These are phyloP conservation scores for Procavia capensis DNA, from an alignment of 2,113 vertebrate species.

Conservation along the genomic window DNA sequence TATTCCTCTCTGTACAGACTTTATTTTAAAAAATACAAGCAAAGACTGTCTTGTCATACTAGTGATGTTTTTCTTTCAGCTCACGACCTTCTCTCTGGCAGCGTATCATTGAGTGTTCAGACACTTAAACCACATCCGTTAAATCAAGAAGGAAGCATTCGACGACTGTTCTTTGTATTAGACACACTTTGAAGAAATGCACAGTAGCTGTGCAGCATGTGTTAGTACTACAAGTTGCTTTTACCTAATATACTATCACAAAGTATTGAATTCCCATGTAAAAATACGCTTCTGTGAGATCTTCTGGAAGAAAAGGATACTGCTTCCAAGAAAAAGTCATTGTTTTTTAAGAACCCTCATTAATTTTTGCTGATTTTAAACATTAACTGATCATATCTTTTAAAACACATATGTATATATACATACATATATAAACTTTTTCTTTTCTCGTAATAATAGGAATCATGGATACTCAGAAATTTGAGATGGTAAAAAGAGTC, in stretches of 20 bases:
- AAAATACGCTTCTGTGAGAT: constrained; percentile 14
- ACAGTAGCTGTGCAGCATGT: neutral
- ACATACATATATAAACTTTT: neutral
- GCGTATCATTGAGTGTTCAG: constrained; percentile 16
- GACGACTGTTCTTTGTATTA: constrained; percentile 53
- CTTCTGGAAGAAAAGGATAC: constrained; percentile 20
- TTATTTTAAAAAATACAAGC: neutral
- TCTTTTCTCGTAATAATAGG: neutral
- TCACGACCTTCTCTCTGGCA: constrained; percentile 56
- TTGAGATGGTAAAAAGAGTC: neutral
- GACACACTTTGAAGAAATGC: constrained; percentile 44
- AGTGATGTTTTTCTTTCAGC: constrained; percentile 42
- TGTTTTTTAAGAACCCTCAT: neutral
- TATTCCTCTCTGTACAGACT: constrained; percentile 35
- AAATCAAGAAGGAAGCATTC: constrained; percentile 54
- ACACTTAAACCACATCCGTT: constrained; percentile 71
- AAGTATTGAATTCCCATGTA: constrained; percentile 19
- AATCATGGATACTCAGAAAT: neutral
- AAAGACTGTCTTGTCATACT: neutral
- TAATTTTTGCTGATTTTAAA: neutral
- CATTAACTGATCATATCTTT: neutral
- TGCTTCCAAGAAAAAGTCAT: neutral
- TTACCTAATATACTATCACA: neutral
- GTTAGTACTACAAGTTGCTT: constrained; percentile 41
- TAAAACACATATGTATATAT: neutral